A percentile compares a stretch with the other conserved stretches of the same genome.
These are phyloP conservation scores for Microcebus jonahi DNA, from an alignment of 2,113 vertebrate genomes.

Conservation along the genomic window DNA sequence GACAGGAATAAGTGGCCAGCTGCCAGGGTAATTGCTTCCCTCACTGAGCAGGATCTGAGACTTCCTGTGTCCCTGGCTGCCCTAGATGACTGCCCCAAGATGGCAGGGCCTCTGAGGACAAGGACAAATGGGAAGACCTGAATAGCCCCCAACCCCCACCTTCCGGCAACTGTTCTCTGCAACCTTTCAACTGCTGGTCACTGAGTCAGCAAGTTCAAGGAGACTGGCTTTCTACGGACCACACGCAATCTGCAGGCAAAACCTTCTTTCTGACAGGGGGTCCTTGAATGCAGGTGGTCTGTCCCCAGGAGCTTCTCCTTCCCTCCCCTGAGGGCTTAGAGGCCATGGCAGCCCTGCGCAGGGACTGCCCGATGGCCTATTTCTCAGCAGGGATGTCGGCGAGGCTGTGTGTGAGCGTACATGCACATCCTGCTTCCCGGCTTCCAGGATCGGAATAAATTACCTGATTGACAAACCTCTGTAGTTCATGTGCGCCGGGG, in stretches of 20 bases:
- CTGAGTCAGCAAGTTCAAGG: constrained; percentile 57
- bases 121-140: background rate
- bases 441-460: constrained; percentile 61
- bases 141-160: background rate
- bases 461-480: constrained; percentile 66
- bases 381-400: background rate
- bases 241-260: background rate
- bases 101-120: background rate
- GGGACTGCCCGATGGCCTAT: constrained; percentile 5
- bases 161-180: background rate
- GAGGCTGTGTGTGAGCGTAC: background rate
- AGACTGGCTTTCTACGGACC: constrained; percentile 5
- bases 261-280: background rate
- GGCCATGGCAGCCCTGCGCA: background rate
- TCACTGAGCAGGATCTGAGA: background rate
- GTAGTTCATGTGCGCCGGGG: background rate
- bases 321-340: background rate
- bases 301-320: background rate
- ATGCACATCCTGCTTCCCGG: background rate
- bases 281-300: constrained; percentile 5
- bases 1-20: background rate
- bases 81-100: background rate
- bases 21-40: constrained; percentile 33
- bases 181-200: background rate
- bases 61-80: background rate